These are phyloP conservation scores for Mus spicilegus DNA, from an alignment of 2,113 vertebrate species.

Conservation along the genomic window DNA sequence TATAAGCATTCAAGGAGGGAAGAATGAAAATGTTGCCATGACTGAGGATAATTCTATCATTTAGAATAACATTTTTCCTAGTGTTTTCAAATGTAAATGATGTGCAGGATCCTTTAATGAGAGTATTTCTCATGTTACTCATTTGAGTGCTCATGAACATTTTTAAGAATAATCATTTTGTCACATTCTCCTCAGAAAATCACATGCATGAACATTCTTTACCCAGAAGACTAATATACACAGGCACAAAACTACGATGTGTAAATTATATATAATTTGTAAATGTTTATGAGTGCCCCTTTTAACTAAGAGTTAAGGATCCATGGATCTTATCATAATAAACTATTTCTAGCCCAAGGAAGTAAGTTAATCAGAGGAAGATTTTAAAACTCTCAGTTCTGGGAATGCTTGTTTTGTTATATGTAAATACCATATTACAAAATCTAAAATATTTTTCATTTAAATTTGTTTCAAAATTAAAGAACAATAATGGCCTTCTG, in stretches of 20 bases:
- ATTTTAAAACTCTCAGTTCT: neutral
- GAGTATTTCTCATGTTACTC: neutral
- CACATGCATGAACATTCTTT: neutral
- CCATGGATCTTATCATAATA: neutral
- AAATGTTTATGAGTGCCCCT: neutral
- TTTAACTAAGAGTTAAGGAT: neutral
- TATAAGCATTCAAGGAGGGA: neutral
- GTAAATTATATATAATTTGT: neutral
- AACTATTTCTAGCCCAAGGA: neutral
- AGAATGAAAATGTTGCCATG: neutral
- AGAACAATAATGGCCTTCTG: too few species aligned
- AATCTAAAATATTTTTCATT: neutral
- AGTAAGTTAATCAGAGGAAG: neutral
- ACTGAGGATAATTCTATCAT: neutral
- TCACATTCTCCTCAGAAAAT: neutral
- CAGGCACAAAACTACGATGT: neutral
- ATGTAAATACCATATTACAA: neutral
- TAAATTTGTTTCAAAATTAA: neutral
- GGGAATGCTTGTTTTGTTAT: neutral
- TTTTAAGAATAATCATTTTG: neutral
- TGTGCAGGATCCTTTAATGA: neutral
- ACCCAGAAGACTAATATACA: neutral
- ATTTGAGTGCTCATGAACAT: neutral
- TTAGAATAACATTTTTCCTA: neutral
- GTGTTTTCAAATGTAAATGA: neutral